Conservation (phyloP, 1,140 invertebrate species). For the Tetranychus cinnabarinus region DNA sequence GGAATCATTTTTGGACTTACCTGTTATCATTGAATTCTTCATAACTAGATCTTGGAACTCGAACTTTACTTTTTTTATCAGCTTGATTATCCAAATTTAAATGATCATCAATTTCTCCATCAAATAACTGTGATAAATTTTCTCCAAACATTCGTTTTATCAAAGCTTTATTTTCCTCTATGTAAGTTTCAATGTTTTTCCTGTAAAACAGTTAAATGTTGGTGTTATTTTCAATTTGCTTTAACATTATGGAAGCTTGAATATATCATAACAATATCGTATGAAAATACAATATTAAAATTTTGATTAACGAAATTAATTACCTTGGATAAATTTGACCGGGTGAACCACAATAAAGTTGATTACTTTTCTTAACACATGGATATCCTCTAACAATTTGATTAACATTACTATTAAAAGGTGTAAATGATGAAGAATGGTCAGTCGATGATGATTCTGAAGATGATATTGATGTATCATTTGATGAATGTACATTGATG, state of each 20-base stretch:
- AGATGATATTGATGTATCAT: too few relatives aligned
- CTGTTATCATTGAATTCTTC: too few relatives aligned
- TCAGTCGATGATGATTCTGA: too few relatives aligned
- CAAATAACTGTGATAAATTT: neutral
- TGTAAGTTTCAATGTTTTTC: conserved; percentile 64
- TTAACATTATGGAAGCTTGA: too few relatives aligned
- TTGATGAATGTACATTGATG: too few relatives aligned
- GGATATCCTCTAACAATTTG: conserved; percentile 45
- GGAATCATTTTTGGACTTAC: too few relatives aligned
- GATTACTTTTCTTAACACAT: conserved; percentile 62
- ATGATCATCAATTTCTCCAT: too few relatives aligned
- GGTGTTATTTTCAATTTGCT: too few relatives aligned
- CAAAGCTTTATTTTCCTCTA: conserved; percentile 74
- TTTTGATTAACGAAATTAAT: too few relatives aligned
- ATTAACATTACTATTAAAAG: neutral
- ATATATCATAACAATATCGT: neutral
- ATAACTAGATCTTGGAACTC: too few relatives aligned
- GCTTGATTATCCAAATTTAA: too few relatives aligned
- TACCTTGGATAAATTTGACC: conserved; percentile 70
- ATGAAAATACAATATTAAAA: neutral
- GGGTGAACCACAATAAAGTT: conserved; percentile 67
- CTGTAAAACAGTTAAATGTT: conserved; percentile 27
- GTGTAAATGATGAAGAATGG: neutral
- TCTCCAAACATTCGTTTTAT: conserved; percentile 60
- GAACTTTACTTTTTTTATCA: too few relatives aligned